Base-by-base conservation (phyloP, 1,140 invertebrate genomes). In the Cyphomyrmex costatus region DNA sequence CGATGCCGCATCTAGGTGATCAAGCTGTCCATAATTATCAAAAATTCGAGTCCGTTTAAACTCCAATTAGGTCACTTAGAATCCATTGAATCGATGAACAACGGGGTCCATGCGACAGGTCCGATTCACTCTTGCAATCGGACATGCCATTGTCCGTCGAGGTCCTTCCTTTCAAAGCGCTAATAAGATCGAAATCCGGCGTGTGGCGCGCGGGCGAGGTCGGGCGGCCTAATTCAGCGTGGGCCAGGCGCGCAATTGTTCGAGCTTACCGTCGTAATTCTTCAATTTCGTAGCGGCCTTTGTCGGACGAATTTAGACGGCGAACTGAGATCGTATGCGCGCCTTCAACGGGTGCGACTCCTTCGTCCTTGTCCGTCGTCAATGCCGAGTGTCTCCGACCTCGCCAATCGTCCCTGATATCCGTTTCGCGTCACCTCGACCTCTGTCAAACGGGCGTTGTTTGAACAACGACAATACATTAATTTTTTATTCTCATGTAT, bases 151-250 rank as follows among this genome's bases (percentile, higher is more conserved):
- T 83, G 68, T 82, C 51, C 33, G 53, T 12, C 19, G 33, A 42
- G 51, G 65, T 80, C 61, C 46, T 83, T 74, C 79, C 73, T 85
- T 85, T 85, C 46, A 87, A 65, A n/a, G 19, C 49, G 42, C 42
- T 60, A 56, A 88, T 87, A 82, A 88, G 86, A 83, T 87, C 65
- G 58, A 87, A 58, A 77, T 61, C 73, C 86, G 68, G 30, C 71
- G 74, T 21, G 63, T 21, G 42, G 42, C 6, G 60, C n/a, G 63
- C 27, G n/a, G 27, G 27, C 36, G 19, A 51, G 77, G 16, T 42
- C 27, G 30, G 24, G n/a, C 36, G 42, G 49, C 7, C 80, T 30
- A 85, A 85, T 89, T 78, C 53, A 86, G 61, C 84, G 70, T 65
- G 63, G 53, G 79, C 60, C 88, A 60, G 60, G 33, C 77, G 49